phyloP scores from a whole-genome alignment of 2,113 vertebrate species.

The Lepisosteus osseus region DNA sequence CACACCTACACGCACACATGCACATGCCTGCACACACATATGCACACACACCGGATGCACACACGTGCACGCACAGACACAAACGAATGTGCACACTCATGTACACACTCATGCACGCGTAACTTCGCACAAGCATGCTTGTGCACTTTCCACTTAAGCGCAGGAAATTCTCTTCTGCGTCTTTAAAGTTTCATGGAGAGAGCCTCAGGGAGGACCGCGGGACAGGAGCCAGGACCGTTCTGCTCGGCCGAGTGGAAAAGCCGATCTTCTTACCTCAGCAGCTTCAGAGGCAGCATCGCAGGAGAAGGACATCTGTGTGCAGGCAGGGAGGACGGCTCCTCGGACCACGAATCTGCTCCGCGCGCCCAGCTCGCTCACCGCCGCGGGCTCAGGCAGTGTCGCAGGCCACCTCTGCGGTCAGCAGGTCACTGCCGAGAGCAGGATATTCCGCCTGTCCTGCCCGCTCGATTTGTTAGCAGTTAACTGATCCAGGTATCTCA shows the following conservation, averaged over 20 bases:
- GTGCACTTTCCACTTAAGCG: background rate
- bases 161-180: background rate
- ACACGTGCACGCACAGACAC: too few species aligned
- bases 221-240: conserved; percentile 55
- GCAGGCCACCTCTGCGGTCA: too few species aligned
- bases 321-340: conserved; percentile 22
- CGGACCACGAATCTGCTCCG: background rate
- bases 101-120: background rate
- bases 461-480: background rate
- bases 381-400: too few species aligned
- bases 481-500: background rate
- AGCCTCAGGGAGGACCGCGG: conserved; percentile 51
- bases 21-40: background rate
- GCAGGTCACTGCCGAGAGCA: background rate
- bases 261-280: conserved; percentile 74
- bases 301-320: conserved; percentile 56
- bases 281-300: conserved; percentile 54
- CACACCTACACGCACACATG: too few species aligned
- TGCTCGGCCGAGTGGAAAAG: conserved; percentile 72
- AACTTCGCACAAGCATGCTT: background rate
- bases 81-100: background rate
- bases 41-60: too few species aligned
- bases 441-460: background rate
- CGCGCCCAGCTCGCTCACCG: background rate
- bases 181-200: conserved; percentile 47